Evolutionary conservation across 2,888 invertebrate genomes (phyloP).

Genomic region (Lepas anatifera): DNA sequence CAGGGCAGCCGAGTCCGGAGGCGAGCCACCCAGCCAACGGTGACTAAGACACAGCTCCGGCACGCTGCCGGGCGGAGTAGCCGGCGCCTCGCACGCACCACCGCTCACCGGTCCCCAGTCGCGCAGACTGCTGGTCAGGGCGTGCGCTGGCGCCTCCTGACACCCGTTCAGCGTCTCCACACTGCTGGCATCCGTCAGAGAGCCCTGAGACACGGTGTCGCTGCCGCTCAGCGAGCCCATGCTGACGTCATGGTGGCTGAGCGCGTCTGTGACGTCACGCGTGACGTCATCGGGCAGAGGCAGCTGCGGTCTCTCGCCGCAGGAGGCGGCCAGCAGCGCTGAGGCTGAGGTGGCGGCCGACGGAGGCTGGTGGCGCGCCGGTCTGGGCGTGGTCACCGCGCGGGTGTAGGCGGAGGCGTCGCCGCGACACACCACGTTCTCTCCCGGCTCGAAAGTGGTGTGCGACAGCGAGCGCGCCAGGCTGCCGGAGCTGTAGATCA

Average conservation of each 20-base stretch:
- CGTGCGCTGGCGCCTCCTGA: background rate
- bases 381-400: conserved; percentile 31
- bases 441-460: conserved; percentile 69
- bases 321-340: background rate
- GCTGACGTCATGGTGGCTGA: background rate
- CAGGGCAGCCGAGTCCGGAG: too few relatives aligned
- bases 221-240: conserved; percentile 5
- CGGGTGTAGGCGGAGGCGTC: background rate
- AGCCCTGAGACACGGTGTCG: conserved; percentile 3
- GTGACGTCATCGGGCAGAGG: background rate
- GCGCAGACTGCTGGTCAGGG: background rate
- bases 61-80: background rate
- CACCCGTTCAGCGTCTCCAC: background rate
- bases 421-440: conserved; percentile 41
- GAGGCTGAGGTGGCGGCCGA: background rate
- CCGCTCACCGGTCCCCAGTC: background rate
- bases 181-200: background rate
- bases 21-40: too few relatives aligned
- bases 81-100: background rate
- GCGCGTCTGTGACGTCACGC: background rate
- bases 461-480: conserved; percentile 59
- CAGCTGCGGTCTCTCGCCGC: background rate
- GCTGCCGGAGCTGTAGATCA: conserved; percentile 77
- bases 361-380: background rate
- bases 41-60: background rate